Evolutionary conservation across 2,888 invertebrate genomes (phyloP).

Genomic region (Drosophila limbata): DNA sequence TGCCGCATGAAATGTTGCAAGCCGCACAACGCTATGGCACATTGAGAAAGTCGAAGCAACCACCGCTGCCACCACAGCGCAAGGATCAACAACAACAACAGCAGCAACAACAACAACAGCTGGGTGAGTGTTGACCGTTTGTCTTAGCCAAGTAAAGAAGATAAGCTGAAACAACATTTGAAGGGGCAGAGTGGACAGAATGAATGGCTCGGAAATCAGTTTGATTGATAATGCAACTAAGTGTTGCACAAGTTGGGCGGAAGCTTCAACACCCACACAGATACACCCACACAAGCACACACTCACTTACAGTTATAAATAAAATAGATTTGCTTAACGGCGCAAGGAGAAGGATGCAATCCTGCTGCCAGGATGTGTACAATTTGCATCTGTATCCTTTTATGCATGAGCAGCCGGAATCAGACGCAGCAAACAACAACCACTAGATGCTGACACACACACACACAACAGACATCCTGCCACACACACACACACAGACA

Average conservation of each 20-base stretch:
- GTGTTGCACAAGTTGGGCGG: slow-evolving; percentile 39
- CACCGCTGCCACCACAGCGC: slow-evolving; percentile 74
- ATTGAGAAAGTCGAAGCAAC: slow-evolving; percentile 78
- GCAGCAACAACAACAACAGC: slow-evolving; percentile 69
- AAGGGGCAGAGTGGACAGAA: slow-evolving; percentile 6
- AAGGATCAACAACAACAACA: slow-evolving; percentile 71
- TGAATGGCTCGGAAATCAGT: slow-evolving; percentile 74
- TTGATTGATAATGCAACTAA: slow-evolving; percentile 84
- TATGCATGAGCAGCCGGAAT: slow-evolving; percentile 60
- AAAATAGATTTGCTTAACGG: slow-evolving; percentile 56
- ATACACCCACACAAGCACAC: not conserved
- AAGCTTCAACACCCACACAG: slow-evolving; percentile 3
- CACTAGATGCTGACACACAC: slow-evolving; percentile 34
- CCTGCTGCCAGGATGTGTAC: slow-evolving; percentile 55
- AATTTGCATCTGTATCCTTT: slow-evolving; percentile 76
- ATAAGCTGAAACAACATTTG: slow-evolving; percentile 25
- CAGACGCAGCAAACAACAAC: slow-evolving; percentile 45
- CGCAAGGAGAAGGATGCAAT: slow-evolving; percentile 21
- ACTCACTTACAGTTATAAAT: slow-evolving; percentile 44
- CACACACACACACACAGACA: slow-evolving; percentile 28
- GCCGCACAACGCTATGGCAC: slow-evolving; percentile 82
- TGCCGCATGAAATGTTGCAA: slow-evolving; percentile 70
- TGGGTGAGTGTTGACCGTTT: slow-evolving; percentile 76
- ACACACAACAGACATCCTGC: slow-evolving; percentile 25
- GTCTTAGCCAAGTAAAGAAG: slow-evolving; percentile 30